Percentiles rank a stretch among this genome's conserved stretches.
Evolutionary conservation across 2,797 vertebrate genomes (phyloP).

Genomic region (Halcyon badia): DNA sequence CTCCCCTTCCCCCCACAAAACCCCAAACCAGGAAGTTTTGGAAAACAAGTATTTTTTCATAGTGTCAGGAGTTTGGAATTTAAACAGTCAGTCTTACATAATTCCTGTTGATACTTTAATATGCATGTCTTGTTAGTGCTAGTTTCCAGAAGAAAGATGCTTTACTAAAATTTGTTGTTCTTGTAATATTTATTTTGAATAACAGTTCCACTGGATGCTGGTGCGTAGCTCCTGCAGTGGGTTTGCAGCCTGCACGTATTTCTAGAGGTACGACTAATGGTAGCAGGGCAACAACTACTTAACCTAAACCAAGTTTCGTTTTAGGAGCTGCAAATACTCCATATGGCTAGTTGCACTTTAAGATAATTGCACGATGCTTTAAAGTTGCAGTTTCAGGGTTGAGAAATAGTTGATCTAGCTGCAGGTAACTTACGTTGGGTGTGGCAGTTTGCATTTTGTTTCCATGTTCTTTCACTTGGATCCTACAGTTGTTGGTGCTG

Average conservation of each 20-base stretch:
- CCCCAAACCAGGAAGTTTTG: not conserved
- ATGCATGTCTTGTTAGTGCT: not conserved
- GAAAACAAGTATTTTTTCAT: not conserved
- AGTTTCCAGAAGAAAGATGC: not conserved
- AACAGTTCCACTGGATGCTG: not conserved
- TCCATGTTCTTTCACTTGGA: not conserved
- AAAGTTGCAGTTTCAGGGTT: not conserved
- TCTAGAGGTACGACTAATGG: not conserved
- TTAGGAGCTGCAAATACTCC: not conserved
- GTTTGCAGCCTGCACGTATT: not conserved
- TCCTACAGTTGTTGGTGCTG: not conserved
- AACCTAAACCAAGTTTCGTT: not conserved
- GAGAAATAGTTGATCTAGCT: not conserved
- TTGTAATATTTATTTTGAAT: constrained; percentile 12
- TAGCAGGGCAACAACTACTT: not conserved
- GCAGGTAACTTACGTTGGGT: not conserved
- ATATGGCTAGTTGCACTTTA: not conserved
- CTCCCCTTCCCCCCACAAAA: rapidly evolving
- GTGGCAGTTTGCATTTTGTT: not conserved
- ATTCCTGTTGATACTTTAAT: not conserved
- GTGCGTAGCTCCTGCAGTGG: not conserved
- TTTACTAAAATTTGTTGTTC: not conserved
- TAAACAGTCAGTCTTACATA: not conserved
- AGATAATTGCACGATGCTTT: not conserved
- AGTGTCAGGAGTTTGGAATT: not conserved